Conservation (phyloP, 2,113 vertebrate species). For the Pelodiscus sinensis region DNA sequence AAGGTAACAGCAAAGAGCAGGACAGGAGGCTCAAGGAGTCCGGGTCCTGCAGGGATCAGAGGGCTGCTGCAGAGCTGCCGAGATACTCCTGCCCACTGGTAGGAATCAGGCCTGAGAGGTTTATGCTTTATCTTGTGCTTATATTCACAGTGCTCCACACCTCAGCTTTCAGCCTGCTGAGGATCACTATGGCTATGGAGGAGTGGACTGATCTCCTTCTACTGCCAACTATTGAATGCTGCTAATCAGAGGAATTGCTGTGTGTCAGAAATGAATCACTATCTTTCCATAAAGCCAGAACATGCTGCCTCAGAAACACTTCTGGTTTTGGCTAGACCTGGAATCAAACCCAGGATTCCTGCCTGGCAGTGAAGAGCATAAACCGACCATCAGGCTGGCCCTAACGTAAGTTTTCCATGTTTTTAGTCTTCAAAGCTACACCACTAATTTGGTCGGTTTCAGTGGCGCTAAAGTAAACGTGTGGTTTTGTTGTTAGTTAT, state of each 20-base stretch:
- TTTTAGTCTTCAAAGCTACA: constrained; percentile 59
- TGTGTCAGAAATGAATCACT: background rate
- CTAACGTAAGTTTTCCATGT: constrained; percentile 59
- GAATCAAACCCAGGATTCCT: background rate
- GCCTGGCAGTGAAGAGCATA: background rate
- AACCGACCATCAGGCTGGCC: constrained; percentile 42
- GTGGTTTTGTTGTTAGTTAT: background rate
- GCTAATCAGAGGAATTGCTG: background rate
- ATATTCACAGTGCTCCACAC: background rate
- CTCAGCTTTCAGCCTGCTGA: constrained; percentile 4
- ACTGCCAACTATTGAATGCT: background rate
- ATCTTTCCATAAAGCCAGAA: background rate
- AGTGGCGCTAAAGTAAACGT: constrained; percentile 28
- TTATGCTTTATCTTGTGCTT: constrained; percentile 18
- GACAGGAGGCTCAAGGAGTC: background rate
- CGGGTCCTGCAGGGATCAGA: background rate
- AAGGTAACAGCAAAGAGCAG: background rate
- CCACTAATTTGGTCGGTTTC: constrained; percentile 51
- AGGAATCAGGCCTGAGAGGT: background rate
- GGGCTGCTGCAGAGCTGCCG: background rate
- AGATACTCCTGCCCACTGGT: background rate
- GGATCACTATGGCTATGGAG: background rate
- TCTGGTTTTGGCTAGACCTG: background rate
- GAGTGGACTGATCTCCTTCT: background rate
- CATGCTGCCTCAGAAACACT: background rate